Evolutionary conservation across 2,797 vertebrate genomes (phyloP).

Genomic region (Sus cebifrons): DNA sequence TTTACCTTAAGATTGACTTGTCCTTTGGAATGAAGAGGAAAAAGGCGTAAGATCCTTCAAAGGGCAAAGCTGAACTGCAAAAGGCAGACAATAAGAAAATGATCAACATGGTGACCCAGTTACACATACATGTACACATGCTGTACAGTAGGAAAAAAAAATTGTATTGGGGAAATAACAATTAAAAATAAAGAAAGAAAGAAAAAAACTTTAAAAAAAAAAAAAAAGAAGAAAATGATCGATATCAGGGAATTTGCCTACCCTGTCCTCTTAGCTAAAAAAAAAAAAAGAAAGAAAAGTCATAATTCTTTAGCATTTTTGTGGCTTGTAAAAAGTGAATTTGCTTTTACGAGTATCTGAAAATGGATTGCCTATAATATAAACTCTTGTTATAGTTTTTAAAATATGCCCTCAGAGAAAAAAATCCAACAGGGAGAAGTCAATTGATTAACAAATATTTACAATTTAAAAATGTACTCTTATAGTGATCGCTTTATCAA

Average conservation of each 20-base stretch:
- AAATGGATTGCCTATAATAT: background rate
- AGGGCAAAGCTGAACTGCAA: background rate
- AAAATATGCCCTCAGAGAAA: conserved; percentile 40
- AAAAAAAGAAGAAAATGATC: background rate
- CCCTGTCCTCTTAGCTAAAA: background rate
- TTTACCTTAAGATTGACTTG: background rate
- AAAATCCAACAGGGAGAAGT: conserved; percentile 38
- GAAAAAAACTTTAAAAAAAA: no score
- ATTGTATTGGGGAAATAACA: no score
- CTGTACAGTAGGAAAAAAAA: no score
- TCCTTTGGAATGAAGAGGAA: background rate
- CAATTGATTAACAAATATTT: conserved; percentile 7
- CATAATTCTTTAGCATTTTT: conserved; percentile 20
- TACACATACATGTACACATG: no score
- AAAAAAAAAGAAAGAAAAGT: background rate
- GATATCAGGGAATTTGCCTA: background rate
- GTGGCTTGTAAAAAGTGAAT: background rate
- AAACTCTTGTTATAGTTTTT: conserved; percentile 40
- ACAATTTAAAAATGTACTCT: conserved; percentile 45
- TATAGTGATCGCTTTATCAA: conserved; percentile 2
- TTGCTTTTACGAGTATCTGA: conserved; percentile 23
- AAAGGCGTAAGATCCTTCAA: background rate
- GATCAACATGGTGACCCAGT: background rate
- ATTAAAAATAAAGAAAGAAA: no score
- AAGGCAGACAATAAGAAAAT: background rate